Conservation (phyloP, 2,888 invertebrate genomes). For the Meta bourneti region DNA sequence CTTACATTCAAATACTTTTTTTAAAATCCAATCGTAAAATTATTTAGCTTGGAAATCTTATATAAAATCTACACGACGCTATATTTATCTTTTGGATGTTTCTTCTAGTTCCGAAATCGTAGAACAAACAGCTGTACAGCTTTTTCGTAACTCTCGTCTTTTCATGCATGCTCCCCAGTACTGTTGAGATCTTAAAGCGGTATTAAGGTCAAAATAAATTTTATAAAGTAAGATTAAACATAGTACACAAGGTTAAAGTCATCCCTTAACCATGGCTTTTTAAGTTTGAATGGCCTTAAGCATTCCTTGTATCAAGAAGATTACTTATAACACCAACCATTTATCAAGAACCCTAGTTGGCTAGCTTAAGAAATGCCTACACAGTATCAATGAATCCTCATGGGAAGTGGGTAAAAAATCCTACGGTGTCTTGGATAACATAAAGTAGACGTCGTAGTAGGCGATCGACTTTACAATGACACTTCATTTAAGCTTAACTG, state of each 20-base stretch:
- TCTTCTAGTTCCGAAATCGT: too few relatives aligned
- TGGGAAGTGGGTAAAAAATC: not conserved
- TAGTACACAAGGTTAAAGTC: not conserved
- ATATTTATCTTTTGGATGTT: too few relatives aligned
- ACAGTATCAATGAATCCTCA: not conserved
- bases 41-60: too few relatives aligned
- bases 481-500: conserved; percentile 30
- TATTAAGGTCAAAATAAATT: not conserved
- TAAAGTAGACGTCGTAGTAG: not conserved
- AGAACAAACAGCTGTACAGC: too few relatives aligned
- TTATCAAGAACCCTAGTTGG: not conserved
- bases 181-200: not conserved
- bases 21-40: too few relatives aligned
- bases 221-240: not conserved
- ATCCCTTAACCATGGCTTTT: not conserved
- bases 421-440: conserved; percentile 1
- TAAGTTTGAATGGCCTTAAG: not conserved
- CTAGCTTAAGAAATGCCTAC: not conserved
- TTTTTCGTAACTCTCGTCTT: too few relatives aligned
- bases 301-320: not conserved
- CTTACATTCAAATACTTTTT: too few relatives aligned
- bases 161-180: too few relatives aligned
- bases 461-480: conserved; percentile 11
- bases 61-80: too few relatives aligned
- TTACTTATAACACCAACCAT: not conserved